Base-by-base conservation (phyloP, 1,140 invertebrate genomes). In the Caenorhabditis remanei region DNA sequence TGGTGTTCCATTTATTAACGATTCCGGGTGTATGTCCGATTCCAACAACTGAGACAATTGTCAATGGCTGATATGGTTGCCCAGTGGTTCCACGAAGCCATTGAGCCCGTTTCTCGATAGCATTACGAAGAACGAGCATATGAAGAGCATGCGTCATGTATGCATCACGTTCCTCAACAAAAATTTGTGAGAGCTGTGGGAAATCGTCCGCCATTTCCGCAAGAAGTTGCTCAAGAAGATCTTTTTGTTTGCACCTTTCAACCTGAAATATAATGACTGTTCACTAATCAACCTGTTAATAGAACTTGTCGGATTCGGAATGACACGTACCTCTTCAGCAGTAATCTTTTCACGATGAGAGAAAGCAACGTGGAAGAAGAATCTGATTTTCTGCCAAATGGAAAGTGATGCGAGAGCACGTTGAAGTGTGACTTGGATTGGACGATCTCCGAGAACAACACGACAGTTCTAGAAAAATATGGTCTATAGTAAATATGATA, bases 181-280 rank as follows among this genome's bases (percentile, higher is more conserved):
- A 97, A 5, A 99, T 97, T 91, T 95, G 94, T 84, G 95, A 95
- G 8, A 99, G 94, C 1, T 95, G 95, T 0, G 98, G 98, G 93
- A 96, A 99, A 92, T 99, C 95, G 53, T 95, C 96, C 6, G 96
- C 95, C 95, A 99, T 95, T 93, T 98, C 96, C 41, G 95, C 95
- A 88, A 99, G 93, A 93, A 99, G 94, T 92, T 97, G 95, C 90
- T 98, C 96, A 11, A 99, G 91, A 89, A 98, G 94, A 93, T 98
- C 97, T 89, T 95, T 61, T 32, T 67, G 46, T 53, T 91, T 92
- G 58, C 90, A 91, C 19, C 89, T 55, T 67, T 91, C 91, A 16
- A 91, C 90, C 90, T 90, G 32, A 48, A 55, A 21, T 13, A 82
- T 11, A 82, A 75, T 7, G 7, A n/a, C 4, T 13, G 1, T n/a